A percentile compares a stretch with the other conserved stretches of the same genome.
phyloP scores from a whole-genome alignment of 2,113 vertebrate genomes.

The Gambusia affinis region DNA sequence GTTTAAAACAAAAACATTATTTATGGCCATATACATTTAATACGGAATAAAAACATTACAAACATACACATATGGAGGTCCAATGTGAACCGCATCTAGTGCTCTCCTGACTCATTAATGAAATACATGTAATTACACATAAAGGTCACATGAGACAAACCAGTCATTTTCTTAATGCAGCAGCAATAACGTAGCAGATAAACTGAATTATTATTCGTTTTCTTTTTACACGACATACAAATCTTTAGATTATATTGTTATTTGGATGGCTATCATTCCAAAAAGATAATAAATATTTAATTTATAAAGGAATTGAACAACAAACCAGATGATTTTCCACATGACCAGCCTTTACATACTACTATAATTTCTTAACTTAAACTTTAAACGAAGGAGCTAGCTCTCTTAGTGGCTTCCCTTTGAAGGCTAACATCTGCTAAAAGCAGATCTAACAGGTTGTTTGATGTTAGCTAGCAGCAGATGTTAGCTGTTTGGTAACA shows the following conservation, averaged over 20 bases:
- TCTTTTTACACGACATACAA: too few relatives aligned
- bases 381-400: too few relatives aligned
- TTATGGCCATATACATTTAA: neutral
- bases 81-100: slow-evolving; percentile 63
- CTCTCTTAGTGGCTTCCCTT: too few relatives aligned
- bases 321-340: too few relatives aligned
- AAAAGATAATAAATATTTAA: too few relatives aligned
- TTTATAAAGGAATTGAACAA: too few relatives aligned
- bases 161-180: neutral
- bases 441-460: too few relatives aligned
- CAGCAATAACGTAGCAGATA: neutral
- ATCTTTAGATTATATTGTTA: neutral
- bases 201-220: neutral
- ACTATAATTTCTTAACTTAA: too few relatives aligned
- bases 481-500: too few relatives aligned
- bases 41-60: slow-evolving; percentile 10
- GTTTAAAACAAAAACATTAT: neutral
- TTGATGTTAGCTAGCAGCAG: too few relatives aligned
- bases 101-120: neutral
- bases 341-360: too few relatives aligned
- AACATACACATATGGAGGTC: slow-evolving; percentile 45
- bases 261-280: neutral
- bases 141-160: slow-evolving; percentile 13
- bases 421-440: too few relatives aligned
- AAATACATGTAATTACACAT: neutral